Percentiles rank a stretch among this genome's conserved stretches.
Evolutionary conservation across 2,888 invertebrate genomes (phyloP).

Genomic region (Notodonta dromedarius): DNA sequence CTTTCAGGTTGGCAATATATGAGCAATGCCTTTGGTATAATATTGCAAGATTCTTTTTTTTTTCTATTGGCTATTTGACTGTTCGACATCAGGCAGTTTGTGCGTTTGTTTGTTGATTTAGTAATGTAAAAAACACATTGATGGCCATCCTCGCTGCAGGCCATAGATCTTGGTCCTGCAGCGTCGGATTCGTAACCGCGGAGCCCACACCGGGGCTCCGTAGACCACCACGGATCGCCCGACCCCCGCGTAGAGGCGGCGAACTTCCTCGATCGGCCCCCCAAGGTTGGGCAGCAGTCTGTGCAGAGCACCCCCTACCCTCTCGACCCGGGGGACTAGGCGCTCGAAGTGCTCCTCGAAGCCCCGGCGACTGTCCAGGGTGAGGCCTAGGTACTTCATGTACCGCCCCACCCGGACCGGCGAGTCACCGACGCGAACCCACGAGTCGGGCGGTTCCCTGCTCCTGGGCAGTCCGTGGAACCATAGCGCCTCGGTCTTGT

Average conservation of each 20-base stretch:
- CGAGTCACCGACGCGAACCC: constrained; percentile 7
- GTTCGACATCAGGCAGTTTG: too few relatives aligned
- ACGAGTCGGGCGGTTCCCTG: constrained; percentile 6
- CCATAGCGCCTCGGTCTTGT: constrained; percentile 9
- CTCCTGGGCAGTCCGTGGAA: constrained; percentile 5
- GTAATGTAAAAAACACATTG: too few relatives aligned
- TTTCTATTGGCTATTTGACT: too few relatives aligned
- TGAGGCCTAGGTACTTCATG: constrained; percentile 6
- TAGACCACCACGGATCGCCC: neutral
- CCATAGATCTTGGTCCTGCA: too few relatives aligned
- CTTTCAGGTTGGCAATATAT: too few relatives aligned
- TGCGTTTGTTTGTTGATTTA: too few relatives aligned
- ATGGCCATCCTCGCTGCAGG: too few relatives aligned
- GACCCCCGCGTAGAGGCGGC: neutral
- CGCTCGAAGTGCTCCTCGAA: constrained; percentile 4
- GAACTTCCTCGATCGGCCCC: constrained; percentile 4
- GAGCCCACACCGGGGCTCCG: too few relatives aligned
- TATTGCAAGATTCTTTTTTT: too few relatives aligned
- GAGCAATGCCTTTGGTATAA: too few relatives aligned
- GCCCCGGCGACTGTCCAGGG: constrained; percentile 3
- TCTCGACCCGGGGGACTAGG: constrained; percentile 2
- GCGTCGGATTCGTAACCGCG: too few relatives aligned
- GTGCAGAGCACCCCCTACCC: constrained; percentile 6
- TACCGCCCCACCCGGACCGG: constrained; percentile 7
- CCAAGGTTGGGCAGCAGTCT: constrained; percentile 8